Evolutionary conservation across 53 echinoderm and acorn worm genomes (phyloP), one percentile per base, ranked within the genome.

Genomic region (Mesocentrotus franciscanus): DNA sequence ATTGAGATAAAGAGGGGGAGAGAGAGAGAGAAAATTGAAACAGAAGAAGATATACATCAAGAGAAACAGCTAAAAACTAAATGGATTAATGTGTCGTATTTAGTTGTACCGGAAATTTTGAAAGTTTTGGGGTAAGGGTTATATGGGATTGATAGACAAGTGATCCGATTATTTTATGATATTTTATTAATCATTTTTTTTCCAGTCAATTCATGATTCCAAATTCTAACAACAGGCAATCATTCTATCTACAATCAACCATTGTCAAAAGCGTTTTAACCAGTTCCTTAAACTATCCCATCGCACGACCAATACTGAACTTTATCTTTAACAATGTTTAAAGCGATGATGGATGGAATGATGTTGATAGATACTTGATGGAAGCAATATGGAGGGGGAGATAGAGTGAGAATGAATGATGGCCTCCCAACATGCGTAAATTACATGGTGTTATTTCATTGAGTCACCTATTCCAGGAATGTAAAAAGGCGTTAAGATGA

Each of bases 391-490:
- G 58, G 58, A n/a, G 57, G 58, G 20, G 26, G 87, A 87, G 87
- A 27, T 18, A 29, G 58, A 58, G 56, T 57, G 87, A 58, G 57
- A 58, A 29, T 57, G 87, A 87, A 27, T 57, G 87, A 87, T 84
- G 55, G 84, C 20, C 42, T 84, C 84, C 39, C 84, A 49, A 84
- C 84, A 84, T 55, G 84, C 42, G 42, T 84, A 84, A 84, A 84
- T 84, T 84, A 84, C 84, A 55, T 84, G 84, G 55, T 55, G 84
- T 84, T 84, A 84, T 84, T 84, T 22, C 84, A 84, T 84, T 84
- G 84, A 84, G 84, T 39, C 55, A 55, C 29, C 39, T 84, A 84
- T 84, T 39, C 84, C 55, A 84, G 84, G 84, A 84, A 84, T 84
- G 84, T 49, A 84, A 55, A 66, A 84, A 84, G 55, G 84, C 84